Percentiles rank a stretch among this genome's conserved stretches.
phyloP scores from a whole-genome alignment of 2,113 vertebrate species.

The Apodemus speciosus region DNA sequence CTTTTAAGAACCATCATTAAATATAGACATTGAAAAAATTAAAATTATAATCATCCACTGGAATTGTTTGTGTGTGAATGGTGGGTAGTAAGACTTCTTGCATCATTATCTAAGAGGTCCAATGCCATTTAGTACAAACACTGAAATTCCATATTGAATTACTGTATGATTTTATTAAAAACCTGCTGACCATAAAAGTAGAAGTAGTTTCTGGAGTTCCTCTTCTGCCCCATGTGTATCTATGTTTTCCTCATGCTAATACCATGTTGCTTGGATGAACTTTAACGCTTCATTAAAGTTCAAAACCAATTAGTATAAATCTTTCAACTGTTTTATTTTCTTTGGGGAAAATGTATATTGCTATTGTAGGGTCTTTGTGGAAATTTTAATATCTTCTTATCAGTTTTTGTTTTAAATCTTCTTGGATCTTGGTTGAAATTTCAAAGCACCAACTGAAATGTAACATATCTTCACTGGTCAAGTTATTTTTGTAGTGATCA shows the following conservation, averaged over 20 bases:
- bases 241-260: neutral
- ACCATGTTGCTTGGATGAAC: neutral
- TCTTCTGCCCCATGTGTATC: neutral
- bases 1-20: too few relatives aligned
- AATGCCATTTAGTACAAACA: neutral
- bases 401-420: neutral
- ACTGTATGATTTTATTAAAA: neutral
- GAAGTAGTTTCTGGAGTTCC: neutral
- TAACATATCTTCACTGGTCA: neutral
- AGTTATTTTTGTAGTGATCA: neutral
- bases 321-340: neutral
- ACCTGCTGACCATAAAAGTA: neutral
- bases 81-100: neutral
- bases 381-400: neutral
- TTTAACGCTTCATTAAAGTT: neutral
- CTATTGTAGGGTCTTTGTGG: neutral
- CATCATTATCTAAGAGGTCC: neutral
- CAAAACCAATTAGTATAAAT: neutral
- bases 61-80: neutral
- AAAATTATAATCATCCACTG: too few relatives aligned
- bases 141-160: neutral
- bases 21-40: too few relatives aligned
- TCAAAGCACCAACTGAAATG: neutral
- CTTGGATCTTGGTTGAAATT: neutral
- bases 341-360: neutral